Conservation (phyloP, 2,888 invertebrate genomes). For the Melanargia galathea region DNA sequence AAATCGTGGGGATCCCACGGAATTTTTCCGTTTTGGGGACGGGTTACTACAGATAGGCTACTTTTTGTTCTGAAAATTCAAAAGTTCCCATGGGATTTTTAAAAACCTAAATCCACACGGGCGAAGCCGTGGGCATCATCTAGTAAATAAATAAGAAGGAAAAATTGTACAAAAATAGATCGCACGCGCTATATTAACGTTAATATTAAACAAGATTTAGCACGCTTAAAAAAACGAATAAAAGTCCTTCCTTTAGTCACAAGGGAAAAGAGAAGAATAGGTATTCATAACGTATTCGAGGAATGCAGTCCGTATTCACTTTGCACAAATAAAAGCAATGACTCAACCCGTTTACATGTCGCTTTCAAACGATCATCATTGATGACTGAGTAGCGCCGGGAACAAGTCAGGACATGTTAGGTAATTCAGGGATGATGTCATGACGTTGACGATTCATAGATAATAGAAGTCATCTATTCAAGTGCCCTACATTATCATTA, state of each 20-base stretch:
- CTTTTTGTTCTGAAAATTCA: too few species aligned
- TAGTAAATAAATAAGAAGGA: too few species aligned
- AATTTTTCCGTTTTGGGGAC: too few species aligned
- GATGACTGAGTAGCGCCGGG: neutral
- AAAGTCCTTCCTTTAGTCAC: slow-evolving; percentile 8
- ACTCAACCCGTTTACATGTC: neutral
- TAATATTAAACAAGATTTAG: neutral
- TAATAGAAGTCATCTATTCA: neutral
- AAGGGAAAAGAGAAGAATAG: neutral
- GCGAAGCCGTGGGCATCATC: too few species aligned
- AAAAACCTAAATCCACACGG: too few species aligned
- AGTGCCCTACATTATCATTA: too few species aligned
- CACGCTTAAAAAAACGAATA: neutral
- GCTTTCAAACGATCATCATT: neutral
- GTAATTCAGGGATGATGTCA: neutral
- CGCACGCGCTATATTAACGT: neutral
- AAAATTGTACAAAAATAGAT: neutral
- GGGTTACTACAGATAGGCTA: too few species aligned
- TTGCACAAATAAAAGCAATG: slow-evolving; percentile 8
- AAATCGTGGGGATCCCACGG: too few species aligned
- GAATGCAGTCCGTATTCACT: slow-evolving; percentile 9
- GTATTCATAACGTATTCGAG: neutral
- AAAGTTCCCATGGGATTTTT: too few species aligned
- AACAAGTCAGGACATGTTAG: neutral
- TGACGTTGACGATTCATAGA: neutral